Evolutionary conservation across 2,888 invertebrate genomes (phyloP).

Genomic region (Philonicus albiceps): DNA sequence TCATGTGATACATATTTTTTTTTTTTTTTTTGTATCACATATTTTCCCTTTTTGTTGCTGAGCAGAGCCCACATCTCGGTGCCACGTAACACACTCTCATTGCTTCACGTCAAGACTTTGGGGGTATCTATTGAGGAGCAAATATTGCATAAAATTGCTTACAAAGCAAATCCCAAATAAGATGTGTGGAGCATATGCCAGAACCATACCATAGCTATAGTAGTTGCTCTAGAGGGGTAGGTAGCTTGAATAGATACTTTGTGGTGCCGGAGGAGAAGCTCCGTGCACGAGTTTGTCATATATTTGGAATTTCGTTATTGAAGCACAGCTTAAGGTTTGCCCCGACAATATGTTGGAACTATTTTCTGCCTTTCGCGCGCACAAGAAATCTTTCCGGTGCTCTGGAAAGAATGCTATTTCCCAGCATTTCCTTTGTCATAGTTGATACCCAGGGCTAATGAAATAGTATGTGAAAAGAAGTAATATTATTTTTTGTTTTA

Average conservation of each 20-base stretch:
- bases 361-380: slow-evolving; percentile 19
- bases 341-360: slow-evolving; percentile 31
- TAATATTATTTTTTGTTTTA: background rate
- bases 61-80: background rate
- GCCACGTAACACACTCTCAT: background rate
- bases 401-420: slow-evolving; percentile 1
- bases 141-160: slow-evolving; percentile 42
- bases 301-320: slow-evolving; percentile 36
- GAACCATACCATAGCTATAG: background rate
- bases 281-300: slow-evolving; percentile 28
- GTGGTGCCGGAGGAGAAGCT: slow-evolving; percentile 8
- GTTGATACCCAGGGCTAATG: slow-evolving; percentile 29
- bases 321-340: slow-evolving; percentile 26
- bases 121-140: slow-evolving; percentile 36
- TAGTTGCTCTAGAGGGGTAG: background rate
- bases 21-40: background rate
- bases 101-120: background rate
- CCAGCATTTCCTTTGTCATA: slow-evolving; percentile 27
- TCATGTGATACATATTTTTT: slow-evolving; percentile 3
- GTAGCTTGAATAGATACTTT: background rate
- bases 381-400: background rate
- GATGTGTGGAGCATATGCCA: slow-evolving; percentile 4
- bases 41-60: background rate
- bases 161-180: slow-evolving; percentile 37
- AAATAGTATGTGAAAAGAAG: background rate